Evolutionary conservation across 2,888 invertebrate genomes (phyloP).

Genomic region (Chymomyza fuscimana): DNA sequence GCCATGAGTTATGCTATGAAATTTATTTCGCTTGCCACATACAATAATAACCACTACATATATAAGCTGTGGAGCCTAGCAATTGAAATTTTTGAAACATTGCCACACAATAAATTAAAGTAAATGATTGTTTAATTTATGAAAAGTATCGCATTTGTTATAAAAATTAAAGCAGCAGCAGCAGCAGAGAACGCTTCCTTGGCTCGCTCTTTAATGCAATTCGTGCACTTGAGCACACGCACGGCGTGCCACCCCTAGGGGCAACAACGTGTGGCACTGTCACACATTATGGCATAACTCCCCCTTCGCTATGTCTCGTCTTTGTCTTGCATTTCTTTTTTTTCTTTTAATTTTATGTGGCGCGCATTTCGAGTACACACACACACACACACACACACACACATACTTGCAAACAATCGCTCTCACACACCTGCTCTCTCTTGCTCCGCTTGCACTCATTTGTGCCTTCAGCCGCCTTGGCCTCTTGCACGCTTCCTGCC

Average conservation of each 20-base stretch:
- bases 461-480: conserved; percentile 1
- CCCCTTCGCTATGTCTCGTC: conserved; percentile 8
- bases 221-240: conserved; percentile 42
- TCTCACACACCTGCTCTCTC: conserved; percentile 9
- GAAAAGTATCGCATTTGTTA: conserved; percentile 21
- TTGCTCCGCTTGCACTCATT: neutral
- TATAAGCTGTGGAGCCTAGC: conserved; percentile 20
- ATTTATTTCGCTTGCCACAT: conserved; percentile 62
- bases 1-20: conserved; percentile 69
- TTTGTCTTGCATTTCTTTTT: conserved; percentile 25
- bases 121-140: conserved; percentile 59
- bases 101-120: conserved; percentile 47
- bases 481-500: conserved; percentile 21
- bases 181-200: conserved; percentile 13
- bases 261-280: neutral
- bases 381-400: conserved; percentile 36
- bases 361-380: neutral
- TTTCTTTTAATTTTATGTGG: conserved; percentile 8
- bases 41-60: conserved; percentile 13
- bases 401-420: conserved; percentile 32
- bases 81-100: conserved; percentile 58
- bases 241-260: conserved; percentile 1
- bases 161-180: neutral
- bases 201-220: conserved; percentile 7
- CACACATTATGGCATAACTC: neutral